Conservation (phyloP, 2,113 vertebrate genomes). For the Hyaena hyaena region DNA sequence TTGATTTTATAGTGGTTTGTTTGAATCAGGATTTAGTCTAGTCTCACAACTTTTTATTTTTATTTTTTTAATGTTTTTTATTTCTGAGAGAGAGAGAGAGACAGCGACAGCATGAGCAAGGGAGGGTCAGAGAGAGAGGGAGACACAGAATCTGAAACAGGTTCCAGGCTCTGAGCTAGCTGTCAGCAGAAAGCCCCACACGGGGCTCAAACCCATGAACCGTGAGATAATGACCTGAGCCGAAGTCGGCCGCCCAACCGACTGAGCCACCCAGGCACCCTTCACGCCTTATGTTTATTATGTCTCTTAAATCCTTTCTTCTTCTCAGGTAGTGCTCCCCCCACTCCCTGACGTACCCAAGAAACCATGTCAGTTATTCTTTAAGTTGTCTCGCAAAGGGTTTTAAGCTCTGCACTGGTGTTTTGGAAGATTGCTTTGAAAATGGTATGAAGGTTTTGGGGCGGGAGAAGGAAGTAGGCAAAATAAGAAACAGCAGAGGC, state of each 20-base stretch:
- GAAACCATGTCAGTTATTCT: neutral
- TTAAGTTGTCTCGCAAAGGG: neutral
- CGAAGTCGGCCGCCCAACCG: too few species aligned
- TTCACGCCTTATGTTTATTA: neutral
- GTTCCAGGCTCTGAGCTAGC: too few species aligned
- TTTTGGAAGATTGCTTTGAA: neutral
- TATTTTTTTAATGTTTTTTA: too few species aligned
- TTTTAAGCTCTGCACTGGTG: neutral
- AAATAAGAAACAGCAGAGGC: constrained; percentile 9
- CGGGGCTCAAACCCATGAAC: too few species aligned
- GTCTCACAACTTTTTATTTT: neutral
- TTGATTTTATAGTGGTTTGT: neutral
- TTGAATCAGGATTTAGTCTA: neutral
- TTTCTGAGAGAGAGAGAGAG: too few species aligned
- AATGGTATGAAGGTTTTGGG: neutral
- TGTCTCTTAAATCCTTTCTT: neutral
- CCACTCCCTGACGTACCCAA: neutral
- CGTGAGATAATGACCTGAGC: too few species aligned
- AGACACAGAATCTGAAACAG: too few species aligned
- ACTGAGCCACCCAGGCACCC: too few species aligned
- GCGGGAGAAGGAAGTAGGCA: neutral
- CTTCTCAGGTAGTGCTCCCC: neutral
- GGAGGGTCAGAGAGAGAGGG: too few species aligned
- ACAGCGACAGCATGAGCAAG: too few species aligned
- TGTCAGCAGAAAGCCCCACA: too few species aligned